Evolutionary conservation across 2,113 vertebrate species (phyloP).

Genomic region (Buteo buteo): DNA sequence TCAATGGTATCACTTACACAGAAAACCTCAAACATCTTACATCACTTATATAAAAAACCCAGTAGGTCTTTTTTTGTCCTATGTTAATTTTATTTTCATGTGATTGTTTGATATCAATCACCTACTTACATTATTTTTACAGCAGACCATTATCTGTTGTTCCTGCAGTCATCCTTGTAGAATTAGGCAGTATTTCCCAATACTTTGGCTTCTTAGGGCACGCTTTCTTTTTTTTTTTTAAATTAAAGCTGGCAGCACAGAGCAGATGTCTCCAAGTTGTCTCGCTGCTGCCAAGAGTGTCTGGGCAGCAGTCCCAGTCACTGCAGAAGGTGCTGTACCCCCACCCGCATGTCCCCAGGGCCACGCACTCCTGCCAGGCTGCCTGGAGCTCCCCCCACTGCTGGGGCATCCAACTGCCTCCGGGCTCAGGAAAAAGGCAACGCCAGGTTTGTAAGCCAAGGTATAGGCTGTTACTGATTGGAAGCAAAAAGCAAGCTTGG

Average conservation of each 20-base stretch:
- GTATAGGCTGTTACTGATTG: accelerated
- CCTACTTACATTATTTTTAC: too few relatives aligned
- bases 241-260: not conserved
- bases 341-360: not conserved
- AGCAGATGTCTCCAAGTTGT: not conserved
- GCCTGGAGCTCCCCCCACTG: not conserved
- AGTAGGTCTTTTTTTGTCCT: not conserved
- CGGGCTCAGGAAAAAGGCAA: not conserved
- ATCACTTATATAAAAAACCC: not conserved
- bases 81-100: accelerated
- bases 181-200: not conserved
- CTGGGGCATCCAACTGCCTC: not conserved
- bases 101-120: too few relatives aligned
- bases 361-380: not conserved
- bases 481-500: not conserved
- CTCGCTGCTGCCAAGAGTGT: not conserved
- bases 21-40: not conserved
- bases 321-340: not conserved
- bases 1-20: not conserved
- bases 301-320: not conserved
- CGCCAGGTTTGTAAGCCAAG: accelerated
- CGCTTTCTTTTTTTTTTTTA: too few relatives aligned
- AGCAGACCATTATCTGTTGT: not conserved
- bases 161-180: not conserved
- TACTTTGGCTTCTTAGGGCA: not conserved